Base-by-base conservation (phyloP, 2,797 vertebrate genomes). In the Ceyx erithaca region DNA sequence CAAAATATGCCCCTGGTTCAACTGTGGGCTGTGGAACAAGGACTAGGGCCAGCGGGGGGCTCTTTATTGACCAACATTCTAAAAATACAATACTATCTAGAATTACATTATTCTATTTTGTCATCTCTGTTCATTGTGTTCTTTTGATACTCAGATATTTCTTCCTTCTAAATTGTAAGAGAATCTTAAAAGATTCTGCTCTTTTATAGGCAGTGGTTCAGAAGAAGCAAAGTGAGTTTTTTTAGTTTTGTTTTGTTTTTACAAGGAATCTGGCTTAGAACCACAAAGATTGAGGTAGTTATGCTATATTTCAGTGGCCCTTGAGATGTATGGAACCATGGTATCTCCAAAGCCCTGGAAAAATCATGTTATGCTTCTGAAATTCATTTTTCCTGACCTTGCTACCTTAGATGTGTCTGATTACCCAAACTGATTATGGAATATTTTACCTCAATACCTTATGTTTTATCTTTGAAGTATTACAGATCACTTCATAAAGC, bases 381-480 rank as follows among this genome's bases (percentile, higher is more conserved):
- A 85, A 58, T 51, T 37, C 0, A 1, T 89, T 78, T 85, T 85
- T 19, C 40, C 45, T 85, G 85, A 71, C 62, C 19, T 78, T 85
- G 82, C 64, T 76, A 5, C 30, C 83, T 85, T 12, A 82, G 64
- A 93, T 1, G 1, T 75, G 35, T 17, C 28, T 78, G 58, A 48
- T 40, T 55, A 15, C 62, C 83, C 31, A 15, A 62, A 83, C 13
- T 54, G 54, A 64, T 37, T 85, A 62, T 46, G 22, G 13, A 80
- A 69, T 80, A 30, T 75, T 85, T 85, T 89, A 85, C 61, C 68
- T 77, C 71, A 61, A 75, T 92, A 69, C 23, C 18, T 85, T 69
- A 71, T 13, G 8, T 68, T 69, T 80, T 89, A 48, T 62, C 40
- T 88, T 81, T 35, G 59, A 82, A 81, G 16, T 76, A 70, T 48